Base-by-base conservation (phyloP, 2,797 vertebrate species). In the Onychomys torridus region DNA sequence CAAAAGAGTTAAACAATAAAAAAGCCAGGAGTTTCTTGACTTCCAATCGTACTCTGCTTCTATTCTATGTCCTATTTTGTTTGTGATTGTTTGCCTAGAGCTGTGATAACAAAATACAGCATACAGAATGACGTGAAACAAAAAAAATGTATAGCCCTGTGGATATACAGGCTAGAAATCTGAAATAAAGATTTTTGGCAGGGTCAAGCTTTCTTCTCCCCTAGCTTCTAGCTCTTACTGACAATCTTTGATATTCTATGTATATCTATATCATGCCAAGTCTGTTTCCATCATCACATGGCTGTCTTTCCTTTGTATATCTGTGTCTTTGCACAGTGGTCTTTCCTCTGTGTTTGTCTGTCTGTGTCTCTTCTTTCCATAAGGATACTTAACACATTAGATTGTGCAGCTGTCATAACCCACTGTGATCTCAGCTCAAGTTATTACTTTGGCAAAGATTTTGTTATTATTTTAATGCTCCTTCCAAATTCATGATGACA, bases 361-460 rank as follows among this genome's bases (percentile, higher is more conserved):
- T 57, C 11, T 93, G 19, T 91, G 43, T 90, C 29, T 82, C 63
- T 82, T 78, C 25, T 88, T 91, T 14, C 88, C 73, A n/a, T 23
- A 78, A 93, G 7, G 13, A 46, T 25, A 34, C 29, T 67, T 86
- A 23, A 91, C 11, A 87, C 91, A 89, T 57, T 95, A 40, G 4
- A 77, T 85, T 89, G 52, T 78, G 3, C 32, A 49, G 4, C 5
- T 16, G 32, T 29, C 4, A 11, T 65, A 88, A 61, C 40, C 49
- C 17, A 76, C 23, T 92, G 52, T 57, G 55, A 79, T 12, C 59
- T 96, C 82, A 87, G 83, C 57, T 63, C 83, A 65, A 55, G 34
- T 89, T 93, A 82, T 92, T 92, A 86, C 6, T 82, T 81, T 40
- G 89, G 59, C 43, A 95, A 96, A 86, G 16, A 88, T 2, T 57